A percentile compares a stretch with the other conserved stretches of the same genome.
Conservation (phyloP, 2,113 vertebrate genomes). For the zebrafish (Danio rerio) region DNA sequence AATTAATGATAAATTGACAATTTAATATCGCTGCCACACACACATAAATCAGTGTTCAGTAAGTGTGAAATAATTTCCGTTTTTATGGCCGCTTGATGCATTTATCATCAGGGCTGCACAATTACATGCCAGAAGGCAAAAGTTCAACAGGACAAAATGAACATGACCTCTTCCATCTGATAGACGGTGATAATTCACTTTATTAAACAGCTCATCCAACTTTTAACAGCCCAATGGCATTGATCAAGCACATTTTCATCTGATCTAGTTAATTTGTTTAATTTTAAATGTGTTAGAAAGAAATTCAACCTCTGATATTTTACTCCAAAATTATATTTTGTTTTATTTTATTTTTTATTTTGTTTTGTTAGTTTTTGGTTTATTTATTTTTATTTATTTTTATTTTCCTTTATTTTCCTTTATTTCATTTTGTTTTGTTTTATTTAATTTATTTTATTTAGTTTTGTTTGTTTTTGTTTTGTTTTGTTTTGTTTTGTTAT, state of each 20-base stretch:
- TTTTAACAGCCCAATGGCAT: too few species aligned
- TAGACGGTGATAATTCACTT: neutral
- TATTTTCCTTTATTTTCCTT: too few species aligned
- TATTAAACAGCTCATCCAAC: neutral
- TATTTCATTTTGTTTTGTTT: neutral
- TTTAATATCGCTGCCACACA: conserved; percentile 39
- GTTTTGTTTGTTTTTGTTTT: too few species aligned
- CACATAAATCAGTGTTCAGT: conserved; percentile 39
- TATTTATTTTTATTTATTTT: too few species aligned
- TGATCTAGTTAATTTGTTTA: neutral
- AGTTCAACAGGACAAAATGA: conserved; percentile 20
- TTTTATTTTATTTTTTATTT: too few species aligned
- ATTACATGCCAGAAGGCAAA: neutral
- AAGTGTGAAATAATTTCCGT: conserved; percentile 20
- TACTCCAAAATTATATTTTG: neutral
- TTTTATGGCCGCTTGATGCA: neutral
- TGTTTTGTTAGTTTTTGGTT: too few species aligned
- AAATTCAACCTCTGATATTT: neutral
- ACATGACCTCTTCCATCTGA: neutral
- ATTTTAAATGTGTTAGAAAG: neutral
- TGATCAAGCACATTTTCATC: neutral
- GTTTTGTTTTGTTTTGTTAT: too few species aligned
- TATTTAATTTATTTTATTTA: conserved; percentile 1
- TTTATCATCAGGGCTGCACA: neutral
- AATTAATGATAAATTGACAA: conserved; percentile 11